A percentile compares a stretch with the other conserved stretches of the same genome.
Evolutionary conservation across 2,888 invertebrate species (phyloP).

Genomic region (Chrysodeixis includens): DNA sequence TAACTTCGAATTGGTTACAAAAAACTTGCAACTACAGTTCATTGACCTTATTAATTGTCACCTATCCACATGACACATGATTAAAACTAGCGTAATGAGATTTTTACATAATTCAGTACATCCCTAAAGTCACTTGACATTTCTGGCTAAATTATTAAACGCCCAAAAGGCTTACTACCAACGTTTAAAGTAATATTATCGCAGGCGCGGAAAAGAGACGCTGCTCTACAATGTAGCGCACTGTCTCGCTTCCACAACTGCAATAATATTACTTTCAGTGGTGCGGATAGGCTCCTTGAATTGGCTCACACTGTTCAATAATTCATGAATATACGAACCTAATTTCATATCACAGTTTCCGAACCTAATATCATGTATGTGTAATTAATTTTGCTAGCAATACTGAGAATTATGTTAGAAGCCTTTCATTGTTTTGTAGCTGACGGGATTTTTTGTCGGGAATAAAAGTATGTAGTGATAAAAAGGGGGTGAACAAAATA

Average conservation of each 20-base stretch:
- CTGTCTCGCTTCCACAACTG: too few species aligned
- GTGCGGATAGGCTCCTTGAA: too few species aligned
- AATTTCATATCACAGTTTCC: conserved; percentile 45
- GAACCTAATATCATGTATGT: conserved; percentile 41
- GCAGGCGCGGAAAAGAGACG: too few species aligned
- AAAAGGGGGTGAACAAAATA: too few species aligned
- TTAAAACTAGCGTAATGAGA: conserved; percentile 59
- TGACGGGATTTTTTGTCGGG: conserved; percentile 34
- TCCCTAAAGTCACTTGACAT: conserved; percentile 68
- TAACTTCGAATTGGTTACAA: too few species aligned
- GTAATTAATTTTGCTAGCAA: conserved; percentile 41
- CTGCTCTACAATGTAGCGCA: too few species aligned
- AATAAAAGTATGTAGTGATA: conserved; percentile 5
- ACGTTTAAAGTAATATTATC: too few species aligned
- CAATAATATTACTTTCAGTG: too few species aligned
- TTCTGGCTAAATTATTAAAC: conserved; percentile 72
- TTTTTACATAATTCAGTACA: conserved; percentile 72
- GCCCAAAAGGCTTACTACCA: too few species aligned
- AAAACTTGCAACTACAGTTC: too few species aligned
- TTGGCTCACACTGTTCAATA: conserved; percentile 68
- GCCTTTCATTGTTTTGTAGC: conserved; percentile 24
- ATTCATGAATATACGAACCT: conserved; percentile 62
- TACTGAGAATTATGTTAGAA: conserved; percentile 17
- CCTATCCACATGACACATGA: conserved; percentile 41
- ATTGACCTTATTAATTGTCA: background rate